phyloP scores from a whole-genome alignment of 1,140 invertebrate genomes.

The Formica selysi region DNA sequence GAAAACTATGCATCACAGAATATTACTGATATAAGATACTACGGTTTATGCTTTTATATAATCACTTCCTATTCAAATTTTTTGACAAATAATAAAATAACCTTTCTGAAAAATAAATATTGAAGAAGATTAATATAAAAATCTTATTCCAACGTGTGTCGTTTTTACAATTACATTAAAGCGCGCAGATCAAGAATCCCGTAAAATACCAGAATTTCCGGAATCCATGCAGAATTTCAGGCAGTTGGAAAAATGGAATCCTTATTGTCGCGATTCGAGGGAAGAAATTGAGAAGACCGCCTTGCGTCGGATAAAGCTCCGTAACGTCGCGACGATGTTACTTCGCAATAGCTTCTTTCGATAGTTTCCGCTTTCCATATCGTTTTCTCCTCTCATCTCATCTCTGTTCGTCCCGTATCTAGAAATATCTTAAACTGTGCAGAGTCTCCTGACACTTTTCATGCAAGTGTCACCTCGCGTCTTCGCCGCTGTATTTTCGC shows the following conservation, averaged over 20 bases:
- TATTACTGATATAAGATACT: background rate
- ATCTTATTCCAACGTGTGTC: background rate
- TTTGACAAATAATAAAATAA: too few relatives aligned
- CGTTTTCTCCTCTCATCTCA: conserved; percentile 33
- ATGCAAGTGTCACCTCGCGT: conserved; percentile 15
- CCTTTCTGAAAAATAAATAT: background rate
- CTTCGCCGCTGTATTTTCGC: background rate
- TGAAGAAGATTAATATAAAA: background rate
- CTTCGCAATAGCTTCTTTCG: conserved; percentile 35
- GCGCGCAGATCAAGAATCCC: conserved; percentile 16
- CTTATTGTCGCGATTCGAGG: conserved; percentile 36
- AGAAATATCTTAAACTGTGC: conserved; percentile 32
- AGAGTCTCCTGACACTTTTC: conserved; percentile 1
- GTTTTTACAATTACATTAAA: background rate
- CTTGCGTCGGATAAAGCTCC: conserved; percentile 25
- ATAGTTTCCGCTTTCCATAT: conserved; percentile 27
- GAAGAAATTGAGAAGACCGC: conserved; percentile 37
- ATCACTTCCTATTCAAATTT: background rate
- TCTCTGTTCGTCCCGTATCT: background rate
- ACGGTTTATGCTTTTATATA: background rate
- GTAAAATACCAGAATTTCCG: background rate
- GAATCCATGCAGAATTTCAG: background rate
- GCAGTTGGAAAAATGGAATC: conserved; percentile 62
- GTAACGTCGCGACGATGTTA: conserved; percentile 43
- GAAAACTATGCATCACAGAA: background rate